phyloP scores from a whole-genome alignment of 2,888 invertebrate genomes.

The Spodoptera picta region DNA sequence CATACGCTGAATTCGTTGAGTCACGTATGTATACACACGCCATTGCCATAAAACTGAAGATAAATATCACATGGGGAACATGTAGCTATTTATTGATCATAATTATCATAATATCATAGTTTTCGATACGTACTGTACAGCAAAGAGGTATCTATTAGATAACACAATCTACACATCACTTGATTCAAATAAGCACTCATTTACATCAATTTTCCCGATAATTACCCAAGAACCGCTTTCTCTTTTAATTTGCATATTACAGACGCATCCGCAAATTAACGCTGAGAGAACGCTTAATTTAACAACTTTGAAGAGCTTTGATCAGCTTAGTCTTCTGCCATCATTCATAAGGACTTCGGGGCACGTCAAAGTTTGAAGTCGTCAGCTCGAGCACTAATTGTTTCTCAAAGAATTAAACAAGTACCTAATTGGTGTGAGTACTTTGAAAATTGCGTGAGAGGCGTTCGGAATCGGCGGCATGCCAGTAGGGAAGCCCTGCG shows the following conservation, averaged over 20 bases:
- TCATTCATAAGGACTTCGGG: constrained; percentile 37
- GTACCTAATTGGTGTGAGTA: constrained; percentile 57
- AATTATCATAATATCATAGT: constrained; percentile 13
- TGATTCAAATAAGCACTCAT: constrained; percentile 35
- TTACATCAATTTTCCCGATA: constrained; percentile 31
- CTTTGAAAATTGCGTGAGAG: constrained; percentile 68
- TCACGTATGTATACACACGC: constrained; percentile 58
- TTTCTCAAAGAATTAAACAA: constrained; percentile 60
- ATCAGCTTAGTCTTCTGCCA: constrained; percentile 42
- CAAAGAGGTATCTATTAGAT: constrained; percentile 4
- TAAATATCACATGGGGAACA: constrained; percentile 32
- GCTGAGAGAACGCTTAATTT: constrained; percentile 43
- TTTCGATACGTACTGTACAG: constrained; percentile 12
- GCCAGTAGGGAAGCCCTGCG: constrained; percentile 80
- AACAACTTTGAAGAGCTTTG: constrained; percentile 44
- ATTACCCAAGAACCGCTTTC: constrained; percentile 30
- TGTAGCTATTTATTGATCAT: constrained; percentile 10
- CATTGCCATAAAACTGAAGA: constrained; percentile 32
- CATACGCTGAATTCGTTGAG: constrained; percentile 61
- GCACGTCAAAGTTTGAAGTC: constrained; percentile 44
- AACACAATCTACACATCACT: constrained; percentile 13
- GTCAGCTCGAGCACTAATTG: constrained; percentile 54
- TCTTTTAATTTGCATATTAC: constrained; percentile 46
- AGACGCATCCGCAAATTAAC: constrained; percentile 36
- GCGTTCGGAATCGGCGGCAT: constrained; percentile 64